Base-by-base conservation (phyloP, 2,888 invertebrate species). In the Liopterus haemorrhoidalis region DNA sequence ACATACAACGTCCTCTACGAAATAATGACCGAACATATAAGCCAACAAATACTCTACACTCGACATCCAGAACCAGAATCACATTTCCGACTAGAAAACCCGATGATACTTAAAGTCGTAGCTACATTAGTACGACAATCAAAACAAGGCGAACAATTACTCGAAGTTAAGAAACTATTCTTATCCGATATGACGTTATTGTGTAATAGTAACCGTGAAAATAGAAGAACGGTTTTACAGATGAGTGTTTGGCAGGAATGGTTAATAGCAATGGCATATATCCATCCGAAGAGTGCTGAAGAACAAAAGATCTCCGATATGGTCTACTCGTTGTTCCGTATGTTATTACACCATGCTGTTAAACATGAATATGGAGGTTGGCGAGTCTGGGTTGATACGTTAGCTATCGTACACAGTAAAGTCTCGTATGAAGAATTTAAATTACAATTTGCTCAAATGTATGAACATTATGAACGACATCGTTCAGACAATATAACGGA, bases 171-270 rank as follows among this genome's bases (percentile, higher is more conserved):
- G 71, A 93, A 93, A 63, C 73, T 93, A 39, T 99, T 99, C 70
- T 78, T 99, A 4, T 91, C 94, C 1, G 99, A 99, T 68, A 93
- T 99, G 87, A 96, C 96, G n/a, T 72, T 94, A 38, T 72, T 99
- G 45, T 97, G 97, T 71, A 93, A 92, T 64, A 94, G 94, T 67
- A 96, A 94, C 67, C 77, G 95, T 9, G 99, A 99, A 66, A 99
- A 99, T 69, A 72, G 97, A 38, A 77, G 96, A 58, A 97, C 95
- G 0, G 94, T 99, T 9, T 74, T 99, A 28, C 99, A 99, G 72
- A 99, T 99, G 99, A 97, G 97, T 0, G 99, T 99, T 1, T 99
- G 99, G 99, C 92, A 92, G 69, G 97, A 95, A 63, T 99, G 99
- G 99, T 75, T 99, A 8, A 97, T 99, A 57, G 95, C 96, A 4